Evolutionary conservation across 1,140 invertebrate species (phyloP).

Genomic region (Hycleus cichorii): DNA sequence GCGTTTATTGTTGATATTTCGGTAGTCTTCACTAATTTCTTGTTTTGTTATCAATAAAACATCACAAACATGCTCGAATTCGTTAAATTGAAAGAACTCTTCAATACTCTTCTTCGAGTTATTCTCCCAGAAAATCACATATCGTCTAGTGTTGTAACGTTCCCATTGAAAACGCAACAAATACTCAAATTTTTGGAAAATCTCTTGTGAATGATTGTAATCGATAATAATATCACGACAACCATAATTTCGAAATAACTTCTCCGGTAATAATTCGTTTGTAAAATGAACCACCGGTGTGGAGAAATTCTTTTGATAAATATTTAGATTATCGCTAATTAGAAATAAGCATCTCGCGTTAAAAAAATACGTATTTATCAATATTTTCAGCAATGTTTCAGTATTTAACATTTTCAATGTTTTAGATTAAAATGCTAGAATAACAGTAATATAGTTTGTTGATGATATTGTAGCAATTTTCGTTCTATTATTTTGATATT

Average conservation of each 20-base stretch:
- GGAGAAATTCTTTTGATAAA: slow-evolving; percentile 1
- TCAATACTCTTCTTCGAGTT: neutral
- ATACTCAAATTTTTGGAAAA: slow-evolving; percentile 14
- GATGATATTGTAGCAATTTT: no score
- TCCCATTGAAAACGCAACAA: slow-evolving; percentile 1
- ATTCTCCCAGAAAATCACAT: slow-evolving; percentile 2
- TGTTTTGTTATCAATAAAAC: no score
- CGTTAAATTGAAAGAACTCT: slow-evolving; percentile 8
- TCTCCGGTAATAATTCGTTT: neutral
- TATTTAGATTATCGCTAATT: slow-evolving; percentile 3
- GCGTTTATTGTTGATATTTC: no score
- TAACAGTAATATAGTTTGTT: neutral
- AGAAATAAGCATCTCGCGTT: slow-evolving; percentile 10
- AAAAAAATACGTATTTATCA: slow-evolving; percentile 18
- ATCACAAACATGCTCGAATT: no score
- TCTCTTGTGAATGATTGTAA: slow-evolving; percentile 1
- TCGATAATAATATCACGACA: slow-evolving; percentile 18
- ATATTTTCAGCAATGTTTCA: slow-evolving; percentile 1
- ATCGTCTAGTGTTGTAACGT: slow-evolving; percentile 14
- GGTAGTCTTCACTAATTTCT: no score
- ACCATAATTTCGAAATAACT: slow-evolving; percentile 11
- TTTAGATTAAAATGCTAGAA: neutral
- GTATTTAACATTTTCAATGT: neutral
- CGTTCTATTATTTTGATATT: no score
- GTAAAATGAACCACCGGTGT: slow-evolving; percentile 4